phyloP scores from a whole-genome alignment of 2,888 invertebrate species.

The Andrena fulva region DNA sequence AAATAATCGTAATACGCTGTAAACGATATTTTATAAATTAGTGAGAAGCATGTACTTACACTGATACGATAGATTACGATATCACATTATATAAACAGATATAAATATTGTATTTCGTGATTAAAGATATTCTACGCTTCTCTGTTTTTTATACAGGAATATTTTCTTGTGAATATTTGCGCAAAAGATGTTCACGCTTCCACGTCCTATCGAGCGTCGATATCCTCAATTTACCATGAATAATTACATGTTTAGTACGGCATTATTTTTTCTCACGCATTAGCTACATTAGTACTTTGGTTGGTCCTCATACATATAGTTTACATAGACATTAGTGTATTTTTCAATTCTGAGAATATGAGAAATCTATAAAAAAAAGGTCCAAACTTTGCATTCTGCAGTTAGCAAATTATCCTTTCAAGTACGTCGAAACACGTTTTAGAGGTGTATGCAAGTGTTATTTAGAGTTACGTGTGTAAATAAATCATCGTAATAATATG shows the following conservation, averaged over 20 bases:
- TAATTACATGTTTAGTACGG: slow-evolving; percentile 28
- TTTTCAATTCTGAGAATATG: slow-evolving; percentile 34
- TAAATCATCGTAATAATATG: slow-evolving; percentile 36
- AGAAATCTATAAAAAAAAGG: slow-evolving; percentile 20
- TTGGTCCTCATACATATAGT: slow-evolving; percentile 61
- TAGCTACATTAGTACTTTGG: slow-evolving; percentile 40
- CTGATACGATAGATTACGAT: not conserved
- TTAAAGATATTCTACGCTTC: not conserved
- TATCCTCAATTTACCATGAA: slow-evolving; percentile 3
- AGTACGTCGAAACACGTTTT: slow-evolving; percentile 41
- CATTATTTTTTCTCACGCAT: slow-evolving; percentile 13
- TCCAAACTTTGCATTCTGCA: slow-evolving; percentile 10
- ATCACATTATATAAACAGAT: not conserved
- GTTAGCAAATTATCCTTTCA: slow-evolving; percentile 13
- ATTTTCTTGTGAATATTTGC: slow-evolving; percentile 12
- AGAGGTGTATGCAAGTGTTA: slow-evolving; percentile 28
- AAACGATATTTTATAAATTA: slow-evolving; percentile 5
- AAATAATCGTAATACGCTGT: slow-evolving; percentile 10
- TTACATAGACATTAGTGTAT: slow-evolving; percentile 19
- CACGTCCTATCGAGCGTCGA: not conserved
- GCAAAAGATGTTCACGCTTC: not conserved
- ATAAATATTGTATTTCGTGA: slow-evolving; percentile 12
- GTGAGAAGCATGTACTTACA: slow-evolving; percentile 8
- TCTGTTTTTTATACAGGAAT: slow-evolving; percentile 14
- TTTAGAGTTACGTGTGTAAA: slow-evolving; percentile 34